Conservation (phyloP, 2,888 invertebrate species). For the Drosophila trichaetosa region DNA sequence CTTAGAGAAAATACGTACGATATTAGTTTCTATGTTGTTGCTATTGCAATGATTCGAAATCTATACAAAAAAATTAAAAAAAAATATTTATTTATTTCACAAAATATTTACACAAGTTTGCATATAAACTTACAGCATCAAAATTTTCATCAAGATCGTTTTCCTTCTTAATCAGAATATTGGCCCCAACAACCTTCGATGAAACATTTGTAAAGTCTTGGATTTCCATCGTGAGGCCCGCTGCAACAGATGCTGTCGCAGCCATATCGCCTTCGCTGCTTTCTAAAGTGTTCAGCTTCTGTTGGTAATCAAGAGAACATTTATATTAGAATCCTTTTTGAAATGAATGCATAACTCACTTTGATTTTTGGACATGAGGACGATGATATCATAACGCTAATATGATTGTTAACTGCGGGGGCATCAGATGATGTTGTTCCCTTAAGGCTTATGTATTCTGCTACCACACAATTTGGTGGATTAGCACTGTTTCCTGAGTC, state of each 20-base stretch:
- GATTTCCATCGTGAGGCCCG: slow-evolving; percentile 51
- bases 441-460: slow-evolving; percentile 43
- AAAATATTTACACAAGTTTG: not conserved
- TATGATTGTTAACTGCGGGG: slow-evolving; percentile 49
- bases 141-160: slow-evolving; percentile 88
- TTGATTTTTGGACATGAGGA: slow-evolving; percentile 52
- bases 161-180: slow-evolving; percentile 54
- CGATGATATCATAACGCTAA: slow-evolving; percentile 43
- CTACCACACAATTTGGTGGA: slow-evolving; percentile 39
- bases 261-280: slow-evolving; percentile 33
- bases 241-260: slow-evolving; percentile 32
- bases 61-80: slow-evolving; percentile 87
- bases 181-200: slow-evolving; percentile 55
- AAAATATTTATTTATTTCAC: not conserved
- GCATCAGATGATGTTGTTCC: slow-evolving; percentile 46
- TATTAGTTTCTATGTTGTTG: slow-evolving; percentile 95
- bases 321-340: not conserved
- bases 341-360: slow-evolving; percentile 39
- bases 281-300: slow-evolving; percentile 59
- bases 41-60: slow-evolving; percentile 96
- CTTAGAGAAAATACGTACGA: slow-evolving; percentile 89
- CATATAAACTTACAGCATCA: slow-evolving; percentile 90
- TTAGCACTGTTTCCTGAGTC: slow-evolving; percentile 36
- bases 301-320: not conserved
- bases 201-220: slow-evolving; percentile 53